Base-by-base conservation (phyloP, 1,140 invertebrate species). In the Diploscapter pachys region DNA sequence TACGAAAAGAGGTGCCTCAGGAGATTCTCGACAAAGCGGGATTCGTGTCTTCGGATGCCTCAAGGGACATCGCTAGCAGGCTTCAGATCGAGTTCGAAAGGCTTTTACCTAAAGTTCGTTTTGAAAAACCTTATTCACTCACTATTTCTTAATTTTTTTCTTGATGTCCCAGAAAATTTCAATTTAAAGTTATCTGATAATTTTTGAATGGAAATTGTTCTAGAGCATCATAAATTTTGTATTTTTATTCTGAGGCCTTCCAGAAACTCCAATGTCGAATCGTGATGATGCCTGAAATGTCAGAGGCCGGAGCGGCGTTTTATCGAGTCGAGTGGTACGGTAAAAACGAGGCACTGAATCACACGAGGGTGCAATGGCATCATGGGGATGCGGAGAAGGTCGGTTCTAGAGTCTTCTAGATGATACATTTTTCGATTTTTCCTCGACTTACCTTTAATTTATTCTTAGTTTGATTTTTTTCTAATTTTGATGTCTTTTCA, bases 251-350 rank as follows among this genome's bases (percentile, higher is more conserved):
- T 31, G 51, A 56, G 48, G 48, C 9, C 8, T 75, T 83, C 76
- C 51, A 83, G 81, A 61, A 57, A 2, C 77, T 76, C 31, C 69
- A 79, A 59, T 85, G 83, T 68, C 79, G 83, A 50, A 73, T 85
- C 48, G 79, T 77, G 2, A 50, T 85, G 51, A 50, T 85, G 11
- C 74, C 85, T 50, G 75, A 83, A 54, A 76, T 79, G 50, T 55
- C 67, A 2, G 56, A 80, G 5, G 72, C 79, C 31, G 66, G 72
- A 9, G 66, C 62, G 9, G 75, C 81, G 31, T 67, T 84, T 8
- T 78, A 80, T 63, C 83, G 85, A 77, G 56, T 84, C 9, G 82
- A 85, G 70, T 84, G 82, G 81, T 85, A 78, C 61, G 83, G 83
- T 52, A 69, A 79, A n/a, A 77, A 85, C 64, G 64, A 63, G 9